Base-by-base conservation (phyloP, 2,113 vertebrate species). In the Triplophysa tibetana region DNA sequence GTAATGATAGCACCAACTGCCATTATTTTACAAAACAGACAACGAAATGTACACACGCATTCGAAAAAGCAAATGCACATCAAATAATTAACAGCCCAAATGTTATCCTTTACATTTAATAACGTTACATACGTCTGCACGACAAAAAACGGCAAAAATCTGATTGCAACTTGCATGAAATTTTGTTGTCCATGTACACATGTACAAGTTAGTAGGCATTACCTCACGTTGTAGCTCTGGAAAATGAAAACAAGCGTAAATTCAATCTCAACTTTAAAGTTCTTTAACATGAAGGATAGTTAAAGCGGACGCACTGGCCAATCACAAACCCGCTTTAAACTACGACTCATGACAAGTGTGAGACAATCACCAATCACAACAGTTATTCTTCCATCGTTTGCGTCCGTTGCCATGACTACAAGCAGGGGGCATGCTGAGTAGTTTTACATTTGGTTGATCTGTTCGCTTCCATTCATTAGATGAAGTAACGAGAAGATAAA, bases 351-450 rank as follows among this genome's bases (percentile, higher is more conserved):
- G 65, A 3, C 4, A 45, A 21, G 21, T 1, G 0, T 61, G 16
- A 66, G 4, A 6, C 9, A 43, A 2, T 13, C 14, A 33, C 83
- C 83, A 82, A 84, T 84, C 38, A 82, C 41, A 82, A 24, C 0
- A 8, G 21, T 10, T 26, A 9, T 48, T 48, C 11, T 82, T 68
- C 29, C 24, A 60, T 12, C 33, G 68, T 73, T 65, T 16, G 79
- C 70, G 80, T 82, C 68, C 23, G 80, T 86, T 78, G 61, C 58
- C 78, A 21, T 84, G 82, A 79, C 84, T 21, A 84, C 74, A n/a
- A 38, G 41, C n/a, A 14, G 45, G 38, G 12, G 8, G 11, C 23
- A 23, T 16, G 14, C 56, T 41, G 10, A 4, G 14, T 11, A 33
- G 21, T 60, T 62, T 58, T 16, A 4, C 33, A 60, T 38, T 19